These are phyloP conservation scores for Meloidogyne hapla DNA, from an alignment of 1,140 invertebrate genomes.

Conservation along the genomic window DNA sequence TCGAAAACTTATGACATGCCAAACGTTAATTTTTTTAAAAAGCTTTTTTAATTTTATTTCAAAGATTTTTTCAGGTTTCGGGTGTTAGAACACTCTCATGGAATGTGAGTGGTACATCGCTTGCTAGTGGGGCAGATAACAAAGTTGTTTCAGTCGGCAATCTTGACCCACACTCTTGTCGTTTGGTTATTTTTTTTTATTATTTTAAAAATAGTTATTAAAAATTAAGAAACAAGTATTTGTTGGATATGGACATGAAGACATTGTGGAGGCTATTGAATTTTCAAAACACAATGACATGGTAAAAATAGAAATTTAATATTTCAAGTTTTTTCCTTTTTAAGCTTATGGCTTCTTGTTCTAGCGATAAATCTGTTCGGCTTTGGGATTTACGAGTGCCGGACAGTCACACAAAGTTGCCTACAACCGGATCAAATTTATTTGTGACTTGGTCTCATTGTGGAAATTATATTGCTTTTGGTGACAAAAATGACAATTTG, in stretches of 20 bases:
- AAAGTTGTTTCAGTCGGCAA: constrained; percentile 36
- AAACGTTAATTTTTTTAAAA: constrained; percentile 9
- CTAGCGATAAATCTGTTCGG: constrained; percentile 45
- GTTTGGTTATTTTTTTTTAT: constrained; percentile 30
- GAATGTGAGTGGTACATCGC: constrained; percentile 34
- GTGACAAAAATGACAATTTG: constrained; percentile 36
- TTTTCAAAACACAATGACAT: constrained; percentile 38
- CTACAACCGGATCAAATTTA: constrained; percentile 35
- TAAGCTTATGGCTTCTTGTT: constrained; percentile 45
- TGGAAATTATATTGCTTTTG: constrained; percentile 34
- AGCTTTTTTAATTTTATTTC: not conserved
- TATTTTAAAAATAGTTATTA: not conserved
- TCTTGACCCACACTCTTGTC: constrained; percentile 36
- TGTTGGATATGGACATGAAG: constrained; percentile 42
- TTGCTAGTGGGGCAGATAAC: constrained; percentile 42
- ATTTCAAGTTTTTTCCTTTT: not conserved
- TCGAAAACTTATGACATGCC: constrained; percentile 32
- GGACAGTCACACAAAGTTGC: constrained; percentile 31
- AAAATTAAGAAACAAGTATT: constrained; percentile 40
- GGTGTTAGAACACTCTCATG: constrained; percentile 30
- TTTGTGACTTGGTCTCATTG: constrained; percentile 33
- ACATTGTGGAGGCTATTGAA: constrained; percentile 38
- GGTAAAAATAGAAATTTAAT: not conserved
- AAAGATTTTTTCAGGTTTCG: constrained; percentile 5
- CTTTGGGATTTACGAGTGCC: constrained; percentile 43